Evolutionary conservation across 53 echinoderm and acorn worm genomes (phyloP).

Genomic region (Actinopyga echinites): DNA sequence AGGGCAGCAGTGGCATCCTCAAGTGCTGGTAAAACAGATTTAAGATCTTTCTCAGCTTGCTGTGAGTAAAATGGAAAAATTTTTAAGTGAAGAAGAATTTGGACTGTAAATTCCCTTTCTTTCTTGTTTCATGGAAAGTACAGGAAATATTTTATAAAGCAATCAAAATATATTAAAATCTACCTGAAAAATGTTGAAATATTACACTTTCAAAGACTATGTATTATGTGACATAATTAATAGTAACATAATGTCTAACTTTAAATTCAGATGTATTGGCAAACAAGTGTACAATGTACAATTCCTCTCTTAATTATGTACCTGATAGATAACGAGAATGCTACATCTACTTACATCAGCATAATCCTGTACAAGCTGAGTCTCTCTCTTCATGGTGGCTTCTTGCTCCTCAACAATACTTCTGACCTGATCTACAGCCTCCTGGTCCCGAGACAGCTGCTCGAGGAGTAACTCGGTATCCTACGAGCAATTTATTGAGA

Average conservation of each 20-base stretch:
- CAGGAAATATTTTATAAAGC: no score
- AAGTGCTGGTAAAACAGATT: constrained; percentile 92
- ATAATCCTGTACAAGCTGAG: constrained; percentile 96
- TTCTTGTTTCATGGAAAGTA: no score
- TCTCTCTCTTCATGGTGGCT: constrained; percentile 88
- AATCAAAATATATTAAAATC: background rate
- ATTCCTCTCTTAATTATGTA: no score
- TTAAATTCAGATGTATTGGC: no score
- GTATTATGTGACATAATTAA: no score
- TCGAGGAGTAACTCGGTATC: constrained; percentile 90
- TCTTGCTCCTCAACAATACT: constrained; percentile 92
- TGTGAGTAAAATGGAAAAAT: constrained; percentile 1
- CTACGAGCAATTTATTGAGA: constrained; percentile 26
- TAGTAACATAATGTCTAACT: no score
- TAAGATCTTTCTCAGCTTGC: constrained; percentile 94
- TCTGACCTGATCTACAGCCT: constrained; percentile 91
- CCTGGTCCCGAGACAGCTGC: constrained; percentile 96
- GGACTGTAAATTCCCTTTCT: background rate
- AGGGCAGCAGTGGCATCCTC: constrained; percentile 90
- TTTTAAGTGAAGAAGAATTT: background rate
- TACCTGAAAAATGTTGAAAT: no score
- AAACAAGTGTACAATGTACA: no score
- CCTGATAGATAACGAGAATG: background rate
- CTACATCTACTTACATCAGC: constrained; percentile 79
- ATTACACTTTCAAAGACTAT: no score